These are phyloP conservation scores for Xenus cinereus DNA, from an alignment of 2,113 vertebrate species.

Conservation along the genomic window DNA sequence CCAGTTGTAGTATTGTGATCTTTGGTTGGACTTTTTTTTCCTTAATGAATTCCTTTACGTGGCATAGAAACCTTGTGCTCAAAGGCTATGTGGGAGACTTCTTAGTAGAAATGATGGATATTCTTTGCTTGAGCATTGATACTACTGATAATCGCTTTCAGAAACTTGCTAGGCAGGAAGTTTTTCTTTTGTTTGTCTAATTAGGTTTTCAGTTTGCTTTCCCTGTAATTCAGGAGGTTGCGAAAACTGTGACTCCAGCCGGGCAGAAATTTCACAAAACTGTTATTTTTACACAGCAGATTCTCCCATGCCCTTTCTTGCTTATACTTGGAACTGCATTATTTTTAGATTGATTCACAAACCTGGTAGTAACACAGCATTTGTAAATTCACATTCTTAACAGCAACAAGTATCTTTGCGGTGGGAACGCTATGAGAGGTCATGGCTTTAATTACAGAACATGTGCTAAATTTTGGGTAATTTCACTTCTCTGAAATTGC, in stretches of 20 bases:
- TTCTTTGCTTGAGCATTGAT: not conserved
- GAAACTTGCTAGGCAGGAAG: slow-evolving; percentile 26
- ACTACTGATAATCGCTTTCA: not conserved
- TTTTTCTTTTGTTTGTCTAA: not conserved
- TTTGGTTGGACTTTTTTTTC: no score
- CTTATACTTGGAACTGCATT: not conserved
- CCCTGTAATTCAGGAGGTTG: not conserved
- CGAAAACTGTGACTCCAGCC: not conserved
- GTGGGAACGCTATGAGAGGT: fast-evolving
- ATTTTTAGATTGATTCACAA: not conserved
- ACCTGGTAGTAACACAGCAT: not conserved
- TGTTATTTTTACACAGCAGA: not conserved
- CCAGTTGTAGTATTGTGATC: not conserved
- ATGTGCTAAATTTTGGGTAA: not conserved
- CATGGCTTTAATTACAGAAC: not conserved
- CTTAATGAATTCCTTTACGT: not conserved
- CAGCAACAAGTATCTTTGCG: not conserved
- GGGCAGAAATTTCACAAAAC: not conserved
- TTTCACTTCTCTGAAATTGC: not conserved
- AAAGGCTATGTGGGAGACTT: not conserved
- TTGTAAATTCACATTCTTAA: not conserved
- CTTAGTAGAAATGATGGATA: not conserved
- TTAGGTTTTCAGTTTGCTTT: slow-evolving; percentile 28
- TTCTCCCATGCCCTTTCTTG: not conserved
- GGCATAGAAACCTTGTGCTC: not conserved